Percentiles rank a stretch among this genome's conserved stretches.
Evolutionary conservation across 2,113 vertebrate species (phyloP).

Genomic region (Xerus inauris): DNA sequence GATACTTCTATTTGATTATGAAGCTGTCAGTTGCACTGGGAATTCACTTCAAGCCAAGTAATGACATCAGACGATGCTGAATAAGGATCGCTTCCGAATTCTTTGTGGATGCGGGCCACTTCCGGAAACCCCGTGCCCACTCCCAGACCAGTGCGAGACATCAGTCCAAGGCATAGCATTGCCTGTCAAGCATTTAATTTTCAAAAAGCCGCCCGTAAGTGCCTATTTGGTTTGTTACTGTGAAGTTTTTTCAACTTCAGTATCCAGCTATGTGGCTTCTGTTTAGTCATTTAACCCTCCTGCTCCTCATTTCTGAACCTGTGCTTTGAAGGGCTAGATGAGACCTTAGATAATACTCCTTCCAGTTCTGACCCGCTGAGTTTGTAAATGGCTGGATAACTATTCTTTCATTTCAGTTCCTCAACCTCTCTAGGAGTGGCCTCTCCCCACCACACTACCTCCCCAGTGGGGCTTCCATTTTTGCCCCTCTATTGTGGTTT

Average conservation of each 20-base stretch:
- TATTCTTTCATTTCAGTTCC: not conserved
- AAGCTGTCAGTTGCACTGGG: constrained; percentile 49
- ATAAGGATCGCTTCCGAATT: not conserved
- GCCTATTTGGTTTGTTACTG: not conserved
- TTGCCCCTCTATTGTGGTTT: no score
- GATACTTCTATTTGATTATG: constrained; percentile 53
- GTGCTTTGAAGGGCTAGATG: not conserved
- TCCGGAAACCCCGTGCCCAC: not conserved
- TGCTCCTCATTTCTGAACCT: not conserved
- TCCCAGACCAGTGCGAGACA: not conserved
- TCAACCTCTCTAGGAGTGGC: not conserved
- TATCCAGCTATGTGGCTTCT: not conserved
- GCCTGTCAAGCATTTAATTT: not conserved
- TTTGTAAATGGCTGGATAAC: not conserved
- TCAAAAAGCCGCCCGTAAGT: not conserved
- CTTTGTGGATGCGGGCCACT: not conserved
- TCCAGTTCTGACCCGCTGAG: not conserved
- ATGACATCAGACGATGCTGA: constrained; percentile 20
- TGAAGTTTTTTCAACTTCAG: not conserved
- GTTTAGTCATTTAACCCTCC: not conserved
- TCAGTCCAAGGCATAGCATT: rapidly evolving
- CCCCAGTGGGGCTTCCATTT: not conserved
- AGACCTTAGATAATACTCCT: not conserved
- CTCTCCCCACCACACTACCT: not conserved
- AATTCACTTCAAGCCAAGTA: constrained; percentile 34